A percentile compares a stretch with the other conserved stretches of the same genome.
phyloP scores from a whole-genome alignment of 2,888 invertebrate species.

The Oxytorus armatus region DNA sequence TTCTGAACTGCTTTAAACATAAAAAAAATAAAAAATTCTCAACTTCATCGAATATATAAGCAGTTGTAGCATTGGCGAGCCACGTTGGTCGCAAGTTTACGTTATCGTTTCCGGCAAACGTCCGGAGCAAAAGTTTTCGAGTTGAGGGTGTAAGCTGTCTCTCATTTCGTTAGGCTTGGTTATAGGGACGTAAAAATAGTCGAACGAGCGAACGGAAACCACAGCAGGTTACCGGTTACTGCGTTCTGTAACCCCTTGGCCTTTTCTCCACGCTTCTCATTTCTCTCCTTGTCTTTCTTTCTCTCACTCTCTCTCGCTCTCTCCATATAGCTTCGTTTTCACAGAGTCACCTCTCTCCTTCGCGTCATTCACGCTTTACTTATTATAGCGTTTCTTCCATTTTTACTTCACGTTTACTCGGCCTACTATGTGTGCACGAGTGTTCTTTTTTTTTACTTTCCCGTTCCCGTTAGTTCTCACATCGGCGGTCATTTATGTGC shows the following conservation, averaged over 20 bases:
- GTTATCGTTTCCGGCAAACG: conserved; percentile 67
- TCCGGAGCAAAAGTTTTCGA: conserved; percentile 45
- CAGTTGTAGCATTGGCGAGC: conserved; percentile 2
- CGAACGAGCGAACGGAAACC: conserved; percentile 51
- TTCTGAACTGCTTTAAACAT: no score
- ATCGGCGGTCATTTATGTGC: neutral
- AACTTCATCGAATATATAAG: neutral
- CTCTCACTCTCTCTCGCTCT: conserved; percentile 10
- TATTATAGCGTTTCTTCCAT: conserved; percentile 7
- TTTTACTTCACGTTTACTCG: neutral
- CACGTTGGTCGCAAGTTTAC: conserved; percentile 62
- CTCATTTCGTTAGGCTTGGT: conserved; percentile 54
- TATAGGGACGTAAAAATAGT: conserved; percentile 68
- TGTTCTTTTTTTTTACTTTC: conserved; percentile 9
- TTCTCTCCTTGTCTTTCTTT: conserved; percentile 7
- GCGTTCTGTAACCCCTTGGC: conserved; percentile 33
- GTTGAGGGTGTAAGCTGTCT: conserved; percentile 25
- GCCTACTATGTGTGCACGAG: neutral
- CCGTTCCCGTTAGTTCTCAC: conserved; percentile 38
- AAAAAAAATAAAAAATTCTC: neutral
- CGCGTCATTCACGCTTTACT: neutral
- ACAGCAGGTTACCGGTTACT: conserved; percentile 53
- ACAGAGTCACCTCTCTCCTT: conserved; percentile 7
- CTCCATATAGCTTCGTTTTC: conserved; percentile 5
- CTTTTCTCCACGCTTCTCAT: conserved; percentile 29